These are phyloP conservation scores for Alligator mississippiensis DNA, from an alignment of 2,113 vertebrate species.

Conservation along the genomic window DNA sequence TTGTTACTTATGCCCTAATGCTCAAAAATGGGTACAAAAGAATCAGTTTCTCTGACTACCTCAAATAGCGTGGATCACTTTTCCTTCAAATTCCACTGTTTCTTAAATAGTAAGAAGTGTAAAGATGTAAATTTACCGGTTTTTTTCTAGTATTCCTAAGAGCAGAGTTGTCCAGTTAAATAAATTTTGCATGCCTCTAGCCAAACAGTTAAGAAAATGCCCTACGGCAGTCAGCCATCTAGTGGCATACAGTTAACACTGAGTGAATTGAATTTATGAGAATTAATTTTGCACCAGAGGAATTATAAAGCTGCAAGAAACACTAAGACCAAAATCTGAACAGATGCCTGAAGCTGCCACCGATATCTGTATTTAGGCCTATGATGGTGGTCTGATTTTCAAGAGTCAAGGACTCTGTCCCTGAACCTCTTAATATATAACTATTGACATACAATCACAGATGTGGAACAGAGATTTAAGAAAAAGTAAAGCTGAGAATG, in stretches of 20 bases:
- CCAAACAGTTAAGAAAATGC: rapidly evolving
- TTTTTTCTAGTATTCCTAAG: conserved; percentile 12
- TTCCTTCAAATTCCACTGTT: conserved; percentile 57
- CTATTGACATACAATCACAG: not conserved
- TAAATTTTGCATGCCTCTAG: not conserved
- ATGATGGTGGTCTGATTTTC: not conserved
- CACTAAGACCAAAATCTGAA: not conserved
- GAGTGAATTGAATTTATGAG: not conserved
- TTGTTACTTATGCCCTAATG: conserved; percentile 54
- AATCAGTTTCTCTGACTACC: conserved; percentile 39
- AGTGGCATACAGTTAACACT: not conserved
- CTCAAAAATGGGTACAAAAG: conserved; percentile 56
- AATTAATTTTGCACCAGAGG: not conserved
- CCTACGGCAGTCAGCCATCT: rapidly evolving
- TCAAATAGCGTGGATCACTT: conserved; percentile 35
- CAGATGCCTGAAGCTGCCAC: not conserved
- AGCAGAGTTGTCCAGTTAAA: conserved; percentile 11
- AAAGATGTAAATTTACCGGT: conserved; percentile 13
- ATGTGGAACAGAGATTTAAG: not conserved
- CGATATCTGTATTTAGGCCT: not conserved
- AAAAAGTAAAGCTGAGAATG: not conserved
- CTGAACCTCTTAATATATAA: not conserved
- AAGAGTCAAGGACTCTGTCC: not conserved
- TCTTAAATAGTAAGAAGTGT: conserved; percentile 38
- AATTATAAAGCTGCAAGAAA: not conserved